Base-by-base conservation (phyloP, 2,888 invertebrate species). In the Phalera bucephala region DNA sequence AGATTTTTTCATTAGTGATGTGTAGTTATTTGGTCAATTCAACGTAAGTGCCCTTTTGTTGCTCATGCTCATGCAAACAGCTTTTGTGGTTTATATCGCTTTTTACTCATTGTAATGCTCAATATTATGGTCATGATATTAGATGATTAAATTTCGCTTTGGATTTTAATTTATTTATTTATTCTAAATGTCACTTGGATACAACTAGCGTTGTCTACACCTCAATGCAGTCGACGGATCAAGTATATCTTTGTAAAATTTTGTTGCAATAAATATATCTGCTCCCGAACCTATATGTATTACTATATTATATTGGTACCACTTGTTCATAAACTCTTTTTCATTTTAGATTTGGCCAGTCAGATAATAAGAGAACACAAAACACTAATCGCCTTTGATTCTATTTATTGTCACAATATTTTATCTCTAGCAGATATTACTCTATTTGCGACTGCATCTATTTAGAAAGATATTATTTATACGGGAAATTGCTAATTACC, bases 91-190 rank as follows among this genome's bases (percentile, higher is more conserved):
- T 72, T 66, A 61, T 58, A 64, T 69, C 59, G 69, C 65, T 73
- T 77, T 69, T 86, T 86, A 88, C 87, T 88, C 86, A 86, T 81
- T 75, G 66, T 70, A 87, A 88, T 89, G 88, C 88, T 89, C 88
- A 89, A 86, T 80, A 71, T 76, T 80, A 70, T 77, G 73, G 72
- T 82, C 82, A 80, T 85, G 84, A 85, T 85, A 85, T 85, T 87
- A 85, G 80, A 76, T 72, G 59, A 76, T 82, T 73, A 69, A 71
- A 60, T 48, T 67, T 76, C 52, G 53, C 64, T 71, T 73, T 66
- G 65, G n/a, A n/a, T n/a, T n/a, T n/a, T n/a, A 57, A 73, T 79
- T 68, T 80, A 80, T 75, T 81, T 71, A 62, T 61, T 61, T 64
- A 48, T 49, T 53, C n/a, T n/a, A n/a, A n/a, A n/a, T n/a, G n/a